Percentiles rank a stretch among this genome's conserved stretches.
Conservation (phyloP, 2,113 vertebrate genomes). For the Polyodon spathula region DNA sequence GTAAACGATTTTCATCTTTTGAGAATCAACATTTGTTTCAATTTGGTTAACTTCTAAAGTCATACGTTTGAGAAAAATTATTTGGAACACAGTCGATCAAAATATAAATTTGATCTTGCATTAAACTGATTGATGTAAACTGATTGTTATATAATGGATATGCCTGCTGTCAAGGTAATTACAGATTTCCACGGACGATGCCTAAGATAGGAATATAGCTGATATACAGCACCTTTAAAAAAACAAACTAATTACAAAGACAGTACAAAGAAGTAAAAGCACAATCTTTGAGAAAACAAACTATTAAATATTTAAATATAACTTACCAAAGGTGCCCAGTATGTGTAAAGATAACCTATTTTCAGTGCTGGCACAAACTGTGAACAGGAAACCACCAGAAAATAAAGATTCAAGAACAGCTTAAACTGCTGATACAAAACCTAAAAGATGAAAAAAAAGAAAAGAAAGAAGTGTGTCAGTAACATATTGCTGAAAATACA, state of each 20-base stretch:
- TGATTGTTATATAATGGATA: constrained; percentile 63
- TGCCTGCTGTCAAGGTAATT: constrained; percentile 48
- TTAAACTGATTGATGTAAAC: constrained; percentile 52
- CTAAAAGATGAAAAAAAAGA: constrained; percentile 54
- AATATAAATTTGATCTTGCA: constrained; percentile 56
- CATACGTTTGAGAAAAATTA: constrained; percentile 48
- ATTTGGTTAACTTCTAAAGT: constrained; percentile 50
- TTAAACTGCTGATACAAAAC: constrained; percentile 98
- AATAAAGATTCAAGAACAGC: constrained; percentile 98
- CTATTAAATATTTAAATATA: background rate
- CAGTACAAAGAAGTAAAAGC: background rate
- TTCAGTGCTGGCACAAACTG: constrained; percentile 92
- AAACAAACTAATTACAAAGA: constrained; percentile 2
- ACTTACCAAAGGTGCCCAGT: constrained; percentile 96
- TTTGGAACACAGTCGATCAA: constrained; percentile 60
- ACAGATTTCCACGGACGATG: constrained; percentile 47
- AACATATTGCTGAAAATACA: too few species aligned
- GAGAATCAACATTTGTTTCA: constrained; percentile 56
- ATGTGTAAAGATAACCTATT: constrained; percentile 96
- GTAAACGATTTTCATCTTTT: constrained; percentile 33
- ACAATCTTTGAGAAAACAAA: background rate
- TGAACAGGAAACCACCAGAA: constrained; percentile 91
- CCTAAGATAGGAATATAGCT: constrained; percentile 17
- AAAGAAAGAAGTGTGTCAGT: background rate
- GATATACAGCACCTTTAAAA: constrained; percentile 4